Evolutionary conservation across 2,888 invertebrate genomes (phyloP), one percentile per base, ranked within the genome.

Genomic region (Lamellibrachia columna): DNA sequence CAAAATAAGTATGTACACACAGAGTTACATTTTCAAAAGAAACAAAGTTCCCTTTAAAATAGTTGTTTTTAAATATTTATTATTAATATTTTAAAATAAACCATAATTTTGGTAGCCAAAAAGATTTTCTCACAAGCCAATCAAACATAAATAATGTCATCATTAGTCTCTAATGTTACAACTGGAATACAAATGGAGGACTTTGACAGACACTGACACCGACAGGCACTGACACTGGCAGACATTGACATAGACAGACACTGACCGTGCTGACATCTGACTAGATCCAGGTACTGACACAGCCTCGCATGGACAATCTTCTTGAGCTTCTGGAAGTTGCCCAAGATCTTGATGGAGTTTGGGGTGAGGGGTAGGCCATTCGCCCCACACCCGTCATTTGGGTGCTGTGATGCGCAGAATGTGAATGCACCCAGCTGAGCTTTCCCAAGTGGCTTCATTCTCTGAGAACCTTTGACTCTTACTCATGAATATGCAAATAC

Each of bases 321-420:
- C 95, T 98, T 98, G 28, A 99, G 97, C 93, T 97, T 97, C 96
- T 99, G 99, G 53, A 99, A 98, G 95, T 98, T 97, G 8, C 99
- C 99, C 93, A 98, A 97, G 95, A 99, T 99, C 93, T 98, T 98
- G 93, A 99, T 98, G 0, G 99, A 99, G 97, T 99, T 99, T 2
- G 99, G 99, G 1, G 99, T 99, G 52, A 99, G 97, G 0, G 99
- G 99, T 92, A 99, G 97, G 1, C 99, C 99, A 97, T 99, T 99
- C 94, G 98, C 98, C 11, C 99, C 99, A 96, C 99, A 99, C 92
- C 96, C 95, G 93, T 96, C 96, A 95, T 96, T 96, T 15, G 98
- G 98, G 96, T 99, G 98, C 95, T 98, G 98, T 95, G 98, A 98
- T 0, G 99, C 99, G 96, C 98, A 98, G 96, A 98, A 99, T 52